Base-by-base conservation (phyloP, 2,888 invertebrate genomes). In the Nudaria mundana region DNA sequence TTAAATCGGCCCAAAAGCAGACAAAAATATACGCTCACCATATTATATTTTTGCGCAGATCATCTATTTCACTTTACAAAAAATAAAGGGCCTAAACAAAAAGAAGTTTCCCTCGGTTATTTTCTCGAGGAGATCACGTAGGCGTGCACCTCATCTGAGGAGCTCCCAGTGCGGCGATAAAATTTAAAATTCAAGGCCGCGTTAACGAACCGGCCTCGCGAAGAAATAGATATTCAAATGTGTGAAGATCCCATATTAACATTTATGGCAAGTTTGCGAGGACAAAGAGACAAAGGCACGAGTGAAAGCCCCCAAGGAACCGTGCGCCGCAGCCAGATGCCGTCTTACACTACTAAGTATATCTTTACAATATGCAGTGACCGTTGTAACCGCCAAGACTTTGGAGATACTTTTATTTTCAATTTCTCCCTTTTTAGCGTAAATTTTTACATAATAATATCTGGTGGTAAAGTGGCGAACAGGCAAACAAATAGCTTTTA, bases 191-290 rank as follows among this genome's bases (percentile, higher is more conserved):
- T 88, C 88, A 87, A 88, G 88, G 88, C 82, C 87, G 83, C 82
- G 86, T 86, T 88, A 88, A 88, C 87, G 85, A 88, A 88, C 87
- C 82, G 83, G 79, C 81, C 85, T 77, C 86, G 86, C 85, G 81
- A 86, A 87, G 84, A 88, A 88, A 88, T 87, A 87, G 88, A 87
- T 88, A 88, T 88, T 88, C 88, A 88, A 88, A 88, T 87, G 87
- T 79, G 80, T 81, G 83, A 76, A 81, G 81, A 83, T 86, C 87
- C 88, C 88, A 86, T 88, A 88, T 88, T 88, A 88, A 88, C 88
- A 88, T 87, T 88, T 88, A 88, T 88, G 86, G 87, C 85, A 83
- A 86, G 84, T 88, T 88, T 88, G 87, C 83, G 84, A 82, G 77
- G 74, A 81, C 79, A n/a, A n/a, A n/a, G 79, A 86, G 80, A 87